Evolutionary conservation across 2,113 vertebrate species (phyloP).

Genomic region (Sapayoa aenigma): DNA sequence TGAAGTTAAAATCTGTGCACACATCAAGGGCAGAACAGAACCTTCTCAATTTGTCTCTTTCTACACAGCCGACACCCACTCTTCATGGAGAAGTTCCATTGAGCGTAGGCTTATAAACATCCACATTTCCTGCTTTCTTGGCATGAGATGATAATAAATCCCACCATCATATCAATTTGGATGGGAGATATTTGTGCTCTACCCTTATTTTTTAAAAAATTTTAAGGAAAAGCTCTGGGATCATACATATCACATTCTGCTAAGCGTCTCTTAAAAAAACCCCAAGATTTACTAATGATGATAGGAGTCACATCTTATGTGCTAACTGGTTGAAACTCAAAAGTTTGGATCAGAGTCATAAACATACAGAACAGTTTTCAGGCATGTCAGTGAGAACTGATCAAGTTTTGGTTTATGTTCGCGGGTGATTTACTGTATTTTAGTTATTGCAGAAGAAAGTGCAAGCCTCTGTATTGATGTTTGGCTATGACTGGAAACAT

Average conservation of each 20-base stretch:
- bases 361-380: not conserved
- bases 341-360: not conserved
- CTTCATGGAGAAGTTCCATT: not conserved
- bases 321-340: not conserved
- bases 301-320: not conserved
- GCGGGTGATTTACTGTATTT: not conserved
- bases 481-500: not conserved
- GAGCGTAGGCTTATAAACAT: not conserved
- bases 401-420: not conserved
- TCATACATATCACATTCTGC: not conserved
- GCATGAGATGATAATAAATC: not conserved
- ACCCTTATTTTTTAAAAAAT: not conserved
- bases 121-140: not conserved
- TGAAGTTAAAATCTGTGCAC: constrained; percentile 22
- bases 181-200: not conserved
- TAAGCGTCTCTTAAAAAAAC: not conserved
- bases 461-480: not conserved
- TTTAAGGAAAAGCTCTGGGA: not conserved
- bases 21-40: not conserved
- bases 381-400: not conserved
- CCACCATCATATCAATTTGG: not conserved
- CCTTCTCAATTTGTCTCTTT: constrained; percentile 14
- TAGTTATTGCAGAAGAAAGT: not conserved
- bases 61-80: not conserved
- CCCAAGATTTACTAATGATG: not conserved